Percentiles rank a stretch among this genome's conserved stretches.
Conservation (phyloP, 2,113 vertebrate species). For the Syngnathus floridae region DNA sequence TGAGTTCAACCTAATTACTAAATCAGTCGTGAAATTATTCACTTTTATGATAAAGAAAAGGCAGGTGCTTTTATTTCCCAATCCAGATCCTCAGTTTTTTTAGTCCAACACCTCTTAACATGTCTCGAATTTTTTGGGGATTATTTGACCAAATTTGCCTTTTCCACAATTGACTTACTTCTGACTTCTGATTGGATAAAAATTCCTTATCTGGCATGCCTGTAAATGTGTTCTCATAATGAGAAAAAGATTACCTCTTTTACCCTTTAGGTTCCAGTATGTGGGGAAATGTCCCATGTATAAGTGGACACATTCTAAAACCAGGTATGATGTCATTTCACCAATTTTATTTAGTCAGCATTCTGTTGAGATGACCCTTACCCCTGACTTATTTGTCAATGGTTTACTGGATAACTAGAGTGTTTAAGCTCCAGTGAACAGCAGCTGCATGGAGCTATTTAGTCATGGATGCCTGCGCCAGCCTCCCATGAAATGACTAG, state of each 20-base stretch:
- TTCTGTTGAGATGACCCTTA: neutral
- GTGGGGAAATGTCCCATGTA: neutral
- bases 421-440: neutral
- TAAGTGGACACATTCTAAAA: neutral
- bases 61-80: too few relatives aligned
- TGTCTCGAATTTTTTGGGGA: too few relatives aligned
- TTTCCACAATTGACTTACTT: neutral
- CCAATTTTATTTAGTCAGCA: neutral
- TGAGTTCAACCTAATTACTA: neutral
- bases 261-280: neutral
- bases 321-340: neutral
- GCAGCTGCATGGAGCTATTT: slow-evolving; percentile 23
- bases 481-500: slow-evolving; percentile 7
- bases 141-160: neutral
- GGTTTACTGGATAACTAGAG: slow-evolving; percentile 17
- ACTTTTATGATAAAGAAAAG: neutral
- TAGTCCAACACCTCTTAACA: too few relatives aligned
- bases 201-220: too few relatives aligned
- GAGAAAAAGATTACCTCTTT: too few relatives aligned
- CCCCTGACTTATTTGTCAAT: slow-evolving; percentile 5
- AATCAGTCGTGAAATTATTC: neutral
- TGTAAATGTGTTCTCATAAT: too few relatives aligned
- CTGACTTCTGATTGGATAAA: too few relatives aligned
- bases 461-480: slow-evolving; percentile 36
- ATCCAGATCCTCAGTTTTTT: too few relatives aligned